Evolutionary conservation across 2,797 vertebrate species (phyloP).

Genomic region (Lutra lutra): DNA sequence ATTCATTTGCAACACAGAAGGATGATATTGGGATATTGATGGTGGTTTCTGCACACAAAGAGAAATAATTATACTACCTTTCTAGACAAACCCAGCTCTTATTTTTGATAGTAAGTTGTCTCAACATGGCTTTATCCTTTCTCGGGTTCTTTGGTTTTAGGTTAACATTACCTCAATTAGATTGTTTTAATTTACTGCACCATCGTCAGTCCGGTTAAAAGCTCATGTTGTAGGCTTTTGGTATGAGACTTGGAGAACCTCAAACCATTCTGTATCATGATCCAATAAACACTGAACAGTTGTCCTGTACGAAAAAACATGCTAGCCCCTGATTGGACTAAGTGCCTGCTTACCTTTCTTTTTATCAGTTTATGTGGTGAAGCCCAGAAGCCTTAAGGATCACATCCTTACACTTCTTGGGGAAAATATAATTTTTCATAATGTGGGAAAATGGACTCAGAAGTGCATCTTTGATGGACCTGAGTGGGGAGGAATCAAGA

Average conservation of each 20-base stretch:
- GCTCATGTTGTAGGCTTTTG: conserved; percentile 27
- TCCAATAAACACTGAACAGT: not conserved
- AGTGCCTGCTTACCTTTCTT: conserved; percentile 41
- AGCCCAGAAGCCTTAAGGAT: conserved; percentile 3
- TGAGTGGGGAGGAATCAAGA: not conserved
- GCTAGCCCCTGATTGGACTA: not conserved
- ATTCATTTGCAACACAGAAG: not conserved
- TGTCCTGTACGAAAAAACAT: conserved; percentile 7
- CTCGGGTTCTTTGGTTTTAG: not conserved
- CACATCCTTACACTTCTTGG: conserved; percentile 17
- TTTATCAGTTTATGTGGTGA: not conserved
- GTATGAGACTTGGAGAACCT: conserved; percentile 39
- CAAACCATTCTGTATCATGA: not conserved
- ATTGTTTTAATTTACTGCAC: conserved; percentile 7
- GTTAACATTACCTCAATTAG: conserved; percentile 1
- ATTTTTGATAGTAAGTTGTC: not conserved
- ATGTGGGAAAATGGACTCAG: conserved; percentile 5
- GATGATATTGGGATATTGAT: not conserved
- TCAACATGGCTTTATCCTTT: not conserved
- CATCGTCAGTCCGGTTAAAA: not conserved
- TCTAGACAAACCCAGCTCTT: conserved; percentile 20
- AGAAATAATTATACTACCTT: not conserved
- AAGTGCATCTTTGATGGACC: not conserved
- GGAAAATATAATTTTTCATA: conserved; percentile 32
- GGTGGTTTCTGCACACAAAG: not conserved